Base-by-base conservation (phyloP, 2,888 invertebrate species). In the Tiliacea citrago region DNA sequence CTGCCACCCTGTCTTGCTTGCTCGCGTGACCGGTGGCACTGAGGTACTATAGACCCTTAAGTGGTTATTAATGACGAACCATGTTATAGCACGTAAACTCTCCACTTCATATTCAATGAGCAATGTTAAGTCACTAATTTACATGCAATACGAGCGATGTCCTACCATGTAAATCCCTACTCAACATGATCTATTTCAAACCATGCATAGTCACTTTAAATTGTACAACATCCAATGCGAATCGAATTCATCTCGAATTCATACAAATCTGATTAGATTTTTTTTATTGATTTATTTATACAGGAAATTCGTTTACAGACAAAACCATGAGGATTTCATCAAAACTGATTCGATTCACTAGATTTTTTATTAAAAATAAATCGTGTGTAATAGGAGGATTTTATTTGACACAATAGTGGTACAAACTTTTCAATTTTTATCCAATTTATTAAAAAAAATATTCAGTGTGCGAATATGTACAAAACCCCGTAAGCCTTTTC, bases 401-500 rank as follows among this genome's bases (percentile, higher is more conserved):
- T 68, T 18, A 73, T 67, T 63, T 57, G 24, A 70, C 57, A 81
- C 58, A 73, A 69, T 67, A 84, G 81, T 81, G 60, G 39, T 29
- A 70, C 63, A 70, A 65, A 53, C 35, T 65, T 55, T 71, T 67
- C 9, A 35, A 51, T 72, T 81, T 60, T 65, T 29, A 72, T 63
- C 18, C 70, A 82, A 73, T 85, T 82, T 85, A 60, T 71, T 29
- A 29, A 29, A 29, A 55, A 68, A 53, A 79, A 69, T 45, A 82
- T 75, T 75, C 69, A 39, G 18, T 45, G 45, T 24, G n/a, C 42
- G 61, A 24, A 81, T 58, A 68, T 71, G 67, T 63, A 35, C 39
- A 47, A 35, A 69, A 51, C 51, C 55, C 68, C 5, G n/a, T 77
- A 73, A 81, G 55, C 70, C 42, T 71, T 62, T 78, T 49, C 21